These are phyloP conservation scores for Zaprionus tsacasi DNA, from an alignment of 1,140 invertebrate species.

Conservation along the genomic window DNA sequence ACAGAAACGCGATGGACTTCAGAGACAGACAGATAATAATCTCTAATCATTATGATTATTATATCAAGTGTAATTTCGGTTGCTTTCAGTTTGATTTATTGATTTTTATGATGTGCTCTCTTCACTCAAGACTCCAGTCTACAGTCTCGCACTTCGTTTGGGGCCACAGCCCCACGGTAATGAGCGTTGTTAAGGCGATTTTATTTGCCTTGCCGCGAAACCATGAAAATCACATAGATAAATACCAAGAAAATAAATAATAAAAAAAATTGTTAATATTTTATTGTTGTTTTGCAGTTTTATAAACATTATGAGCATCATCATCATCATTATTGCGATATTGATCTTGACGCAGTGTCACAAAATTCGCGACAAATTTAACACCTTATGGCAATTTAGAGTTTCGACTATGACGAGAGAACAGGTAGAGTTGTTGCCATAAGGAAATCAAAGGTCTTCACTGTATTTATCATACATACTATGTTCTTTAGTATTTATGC, in stretches of 20 bases:
- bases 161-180: slow-evolving; percentile 34
- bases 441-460: slow-evolving; percentile 39
- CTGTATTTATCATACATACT: slow-evolving; percentile 5
- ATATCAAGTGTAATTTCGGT: slow-evolving; percentile 54
- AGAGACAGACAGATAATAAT: slow-evolving; percentile 33
- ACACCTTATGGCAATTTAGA: slow-evolving; percentile 52
- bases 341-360: slow-evolving; percentile 51
- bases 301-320: background rate
- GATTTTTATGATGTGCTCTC: slow-evolving; percentile 17
- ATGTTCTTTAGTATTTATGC: slow-evolving; percentile 11
- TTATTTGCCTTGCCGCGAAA: slow-evolving; percentile 61
- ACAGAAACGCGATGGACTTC: background rate
- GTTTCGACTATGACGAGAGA: background rate
- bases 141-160: background rate
- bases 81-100: slow-evolving; percentile 37
- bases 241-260: slow-evolving; percentile 26
- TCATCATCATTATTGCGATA: slow-evolving; percentile 46
- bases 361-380: slow-evolving; percentile 30
- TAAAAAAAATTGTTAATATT: slow-evolving; percentile 36
- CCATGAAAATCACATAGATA: slow-evolving; percentile 46
- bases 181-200: slow-evolving; percentile 55
- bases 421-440: slow-evolving; percentile 29
- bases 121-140: background rate
- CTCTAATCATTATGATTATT: slow-evolving; percentile 63
- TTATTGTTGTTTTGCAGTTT: slow-evolving; percentile 30